A percentile compares a stretch with the other conserved stretches of the same genome.
These are phyloP conservation scores for Setophaga petechia DNA, from an alignment of 2,113 vertebrate genomes.

Conservation along the genomic window DNA sequence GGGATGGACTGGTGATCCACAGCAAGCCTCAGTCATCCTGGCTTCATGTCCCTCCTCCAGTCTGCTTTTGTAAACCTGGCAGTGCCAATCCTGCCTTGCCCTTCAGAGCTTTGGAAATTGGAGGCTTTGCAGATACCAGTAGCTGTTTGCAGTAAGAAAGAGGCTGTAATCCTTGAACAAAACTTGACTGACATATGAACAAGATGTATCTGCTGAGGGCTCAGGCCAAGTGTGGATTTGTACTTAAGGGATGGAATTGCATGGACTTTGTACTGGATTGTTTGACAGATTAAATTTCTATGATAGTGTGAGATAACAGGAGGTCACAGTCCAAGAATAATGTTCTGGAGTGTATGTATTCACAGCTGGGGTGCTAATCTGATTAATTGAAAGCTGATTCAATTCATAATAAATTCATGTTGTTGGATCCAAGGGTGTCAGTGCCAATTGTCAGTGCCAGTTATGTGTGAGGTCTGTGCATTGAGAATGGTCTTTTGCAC, in stretches of 20 bases:
- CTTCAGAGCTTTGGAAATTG: neutral
- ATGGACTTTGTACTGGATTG: conserved; percentile 28
- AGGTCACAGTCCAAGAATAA: conserved; percentile 10
- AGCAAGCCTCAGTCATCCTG: neutral
- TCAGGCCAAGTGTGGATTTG: neutral
- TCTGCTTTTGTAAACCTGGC: neutral
- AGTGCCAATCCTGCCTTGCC: neutral
- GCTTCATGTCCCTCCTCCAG: neutral
- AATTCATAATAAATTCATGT: neutral
- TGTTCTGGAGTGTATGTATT: neutral
- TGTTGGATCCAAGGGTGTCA: neutral
- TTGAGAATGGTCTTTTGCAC: neutral
- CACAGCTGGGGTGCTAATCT: neutral
- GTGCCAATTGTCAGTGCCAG: fast-evolving
- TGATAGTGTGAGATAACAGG: neutral
- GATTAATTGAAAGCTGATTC: neutral
- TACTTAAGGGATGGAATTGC: neutral
- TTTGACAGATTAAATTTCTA: neutral
- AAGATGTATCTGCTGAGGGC: neutral
- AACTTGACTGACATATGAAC: neutral
- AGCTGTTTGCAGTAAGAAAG: neutral
- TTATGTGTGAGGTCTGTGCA: neutral
- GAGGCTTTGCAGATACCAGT: neutral
- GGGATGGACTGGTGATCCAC: neutral
- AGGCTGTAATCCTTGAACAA: neutral